Evolutionary conservation across 2,888 invertebrate genomes (phyloP).

Genomic region (Melieria picta): DNA sequence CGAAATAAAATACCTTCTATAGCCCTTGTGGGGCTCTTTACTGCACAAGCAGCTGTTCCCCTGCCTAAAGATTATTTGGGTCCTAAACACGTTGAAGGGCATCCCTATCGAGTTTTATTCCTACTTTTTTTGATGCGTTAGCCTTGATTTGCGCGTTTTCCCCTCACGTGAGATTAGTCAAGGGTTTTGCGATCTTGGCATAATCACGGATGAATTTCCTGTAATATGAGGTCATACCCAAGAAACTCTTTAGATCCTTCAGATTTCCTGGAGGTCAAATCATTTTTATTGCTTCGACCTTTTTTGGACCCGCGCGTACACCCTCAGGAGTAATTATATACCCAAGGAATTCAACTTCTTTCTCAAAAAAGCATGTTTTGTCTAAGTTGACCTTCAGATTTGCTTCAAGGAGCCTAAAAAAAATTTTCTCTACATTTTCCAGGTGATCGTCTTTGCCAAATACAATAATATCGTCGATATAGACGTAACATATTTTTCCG

Average conservation of each 20-base stretch:
- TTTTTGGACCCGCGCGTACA: too few relatives aligned
- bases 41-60: constrained; percentile 1
- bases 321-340: too few relatives aligned
- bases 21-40: background rate
- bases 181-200: constrained; percentile 37
- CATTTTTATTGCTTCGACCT: background rate
- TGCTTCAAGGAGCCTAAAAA: too few relatives aligned
- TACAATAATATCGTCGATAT: too few relatives aligned
- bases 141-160: constrained; percentile 28
- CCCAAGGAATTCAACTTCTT: too few relatives aligned
- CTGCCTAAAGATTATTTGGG: constrained; percentile 17
- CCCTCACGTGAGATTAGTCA: constrained; percentile 39
- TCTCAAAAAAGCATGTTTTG: too few relatives aligned
- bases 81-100: constrained; percentile 20
- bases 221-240: constrained; percentile 34
- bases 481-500: too few relatives aligned
- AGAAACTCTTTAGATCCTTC: constrained; percentile 39
- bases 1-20: background rate
- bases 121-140: constrained; percentile 33
- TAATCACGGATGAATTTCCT: constrained; percentile 40
- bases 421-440: too few relatives aligned
- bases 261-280: constrained; percentile 32
- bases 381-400: too few relatives aligned
- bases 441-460: too few relatives aligned
- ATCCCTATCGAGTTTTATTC: constrained; percentile 22